Conservation (phyloP, 1,140 invertebrate genomes). For the Cecropterus lyciades region DNA sequence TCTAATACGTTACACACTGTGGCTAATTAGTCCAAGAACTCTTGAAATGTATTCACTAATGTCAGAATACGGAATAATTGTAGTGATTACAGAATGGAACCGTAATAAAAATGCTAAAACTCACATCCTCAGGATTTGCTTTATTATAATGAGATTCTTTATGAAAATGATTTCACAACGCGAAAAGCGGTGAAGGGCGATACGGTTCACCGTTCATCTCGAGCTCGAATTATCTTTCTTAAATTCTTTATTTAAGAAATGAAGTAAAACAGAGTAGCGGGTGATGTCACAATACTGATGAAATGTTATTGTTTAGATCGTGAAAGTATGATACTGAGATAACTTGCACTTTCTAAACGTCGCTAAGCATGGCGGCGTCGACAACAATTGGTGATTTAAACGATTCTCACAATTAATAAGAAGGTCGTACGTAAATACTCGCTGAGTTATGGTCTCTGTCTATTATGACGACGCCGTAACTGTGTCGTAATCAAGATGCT, state of each 20-base stretch:
- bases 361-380: slow-evolving; percentile 22
- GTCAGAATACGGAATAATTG: slow-evolving; percentile 45
- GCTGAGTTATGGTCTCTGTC: slow-evolving; percentile 10
- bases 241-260: slow-evolving; percentile 15
- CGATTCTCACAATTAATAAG: slow-evolving; percentile 49
- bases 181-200: slow-evolving; percentile 33
- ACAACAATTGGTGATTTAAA: slow-evolving; percentile 45
- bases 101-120: slow-evolving; percentile 40
- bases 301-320: slow-evolving; percentile 31
- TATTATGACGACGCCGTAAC: slow-evolving; percentile 27
- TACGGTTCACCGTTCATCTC: slow-evolving; percentile 32
- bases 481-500: slow-evolving; percentile 21
- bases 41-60: slow-evolving; percentile 42
- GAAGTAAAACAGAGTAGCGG: slow-evolving; percentile 14
- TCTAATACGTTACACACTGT: slow-evolving; percentile 48
- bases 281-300: not conserved
- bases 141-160: slow-evolving; percentile 36
- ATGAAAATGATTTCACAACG: slow-evolving; percentile 32
- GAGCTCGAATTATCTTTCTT: slow-evolving; percentile 1
- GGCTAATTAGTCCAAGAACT: slow-evolving; percentile 61
- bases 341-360: slow-evolving; percentile 53
- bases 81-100: slow-evolving; percentile 30
- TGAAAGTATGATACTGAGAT: slow-evolving; percentile 37
- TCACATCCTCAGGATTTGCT: slow-evolving; percentile 37
- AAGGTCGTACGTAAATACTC: slow-evolving; percentile 25